phyloP scores from a whole-genome alignment of 2,888 invertebrate species.

The Dryobotodes eremita region DNA sequence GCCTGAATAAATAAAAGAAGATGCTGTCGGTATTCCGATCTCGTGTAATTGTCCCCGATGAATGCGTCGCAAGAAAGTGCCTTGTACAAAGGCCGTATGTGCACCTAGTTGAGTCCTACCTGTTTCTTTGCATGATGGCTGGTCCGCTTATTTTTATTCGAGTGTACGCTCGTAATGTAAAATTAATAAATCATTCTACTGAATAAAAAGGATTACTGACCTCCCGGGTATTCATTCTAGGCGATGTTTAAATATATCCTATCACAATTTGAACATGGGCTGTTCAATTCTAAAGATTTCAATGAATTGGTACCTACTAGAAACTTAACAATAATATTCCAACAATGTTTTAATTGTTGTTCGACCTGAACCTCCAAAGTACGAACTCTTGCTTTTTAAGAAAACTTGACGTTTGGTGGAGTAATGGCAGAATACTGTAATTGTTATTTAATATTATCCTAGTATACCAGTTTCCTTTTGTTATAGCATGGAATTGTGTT shows the following conservation, averaged over 20 bases:
- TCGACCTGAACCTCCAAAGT: neutral
- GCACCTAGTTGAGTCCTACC: constrained; percentile 42
- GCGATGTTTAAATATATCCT: constrained; percentile 34
- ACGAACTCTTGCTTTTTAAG: neutral
- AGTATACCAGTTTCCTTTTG: neutral
- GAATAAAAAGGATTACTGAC: constrained; percentile 50
- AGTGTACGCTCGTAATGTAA: constrained; percentile 52
- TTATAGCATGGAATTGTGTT: neutral
- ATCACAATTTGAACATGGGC: constrained; percentile 9
- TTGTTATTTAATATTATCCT: neutral
- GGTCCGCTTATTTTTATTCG: constrained; percentile 50
- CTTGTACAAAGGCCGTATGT: constrained; percentile 58
- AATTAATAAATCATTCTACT: constrained; percentile 61
- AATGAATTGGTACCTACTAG: neutral
- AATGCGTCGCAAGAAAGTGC: constrained; percentile 70
- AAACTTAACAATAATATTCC: neutral
- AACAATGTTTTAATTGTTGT: neutral
- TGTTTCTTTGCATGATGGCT: constrained; percentile 52
- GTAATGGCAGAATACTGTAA: neutral
- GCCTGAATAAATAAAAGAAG: constrained; percentile 79
- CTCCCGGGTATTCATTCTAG: constrained; percentile 35
- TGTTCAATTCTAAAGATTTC: neutral
- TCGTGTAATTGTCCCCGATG: constrained; percentile 76
- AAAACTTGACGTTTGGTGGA: neutral
- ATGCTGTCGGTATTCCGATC: constrained; percentile 76